These are phyloP conservation scores for Muscidifurax raptorellus DNA, from an alignment of 1,140 invertebrate genomes.

Conservation along the genomic window DNA sequence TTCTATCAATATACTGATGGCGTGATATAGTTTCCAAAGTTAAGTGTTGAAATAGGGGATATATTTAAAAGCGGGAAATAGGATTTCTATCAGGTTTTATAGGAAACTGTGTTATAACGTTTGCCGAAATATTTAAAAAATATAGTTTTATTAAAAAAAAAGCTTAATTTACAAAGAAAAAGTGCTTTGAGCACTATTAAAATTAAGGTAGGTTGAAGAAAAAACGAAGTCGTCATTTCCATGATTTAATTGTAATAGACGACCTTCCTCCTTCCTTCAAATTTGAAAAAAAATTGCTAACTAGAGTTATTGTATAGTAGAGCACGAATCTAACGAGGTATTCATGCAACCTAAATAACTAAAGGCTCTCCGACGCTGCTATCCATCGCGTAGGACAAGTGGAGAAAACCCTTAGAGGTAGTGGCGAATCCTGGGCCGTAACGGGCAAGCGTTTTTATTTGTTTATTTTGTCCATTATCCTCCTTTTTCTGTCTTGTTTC, in stretches of 20 bases:
- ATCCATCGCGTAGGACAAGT: background rate
- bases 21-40: too few relatives aligned
- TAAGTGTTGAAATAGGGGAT: too few relatives aligned
- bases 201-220: constrained; percentile 33
- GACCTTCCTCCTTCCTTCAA: constrained; percentile 34
- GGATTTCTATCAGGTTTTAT: too few relatives aligned
- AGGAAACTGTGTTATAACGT: too few relatives aligned
- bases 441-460: background rate
- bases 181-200: constrained; percentile 27
- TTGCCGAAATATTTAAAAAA: too few relatives aligned
- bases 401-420: constrained; percentile 34
- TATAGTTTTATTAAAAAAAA: background rate
- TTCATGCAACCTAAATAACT: constrained; percentile 10
- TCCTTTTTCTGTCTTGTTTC: background rate
- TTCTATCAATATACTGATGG: too few relatives aligned
- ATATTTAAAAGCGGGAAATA: background rate
- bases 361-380: background rate
- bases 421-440: constrained; percentile 25
- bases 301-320: constrained; percentile 22
- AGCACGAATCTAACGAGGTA: constrained; percentile 18
- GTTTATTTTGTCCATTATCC: background rate
- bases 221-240: constrained; percentile 3
- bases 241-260: constrained; percentile 7
- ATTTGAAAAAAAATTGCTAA: constrained; percentile 46
- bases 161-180: background rate